Conservation (phyloP, 92 coral and sea anemone genomes). For the Bergia sp. region DNA sequence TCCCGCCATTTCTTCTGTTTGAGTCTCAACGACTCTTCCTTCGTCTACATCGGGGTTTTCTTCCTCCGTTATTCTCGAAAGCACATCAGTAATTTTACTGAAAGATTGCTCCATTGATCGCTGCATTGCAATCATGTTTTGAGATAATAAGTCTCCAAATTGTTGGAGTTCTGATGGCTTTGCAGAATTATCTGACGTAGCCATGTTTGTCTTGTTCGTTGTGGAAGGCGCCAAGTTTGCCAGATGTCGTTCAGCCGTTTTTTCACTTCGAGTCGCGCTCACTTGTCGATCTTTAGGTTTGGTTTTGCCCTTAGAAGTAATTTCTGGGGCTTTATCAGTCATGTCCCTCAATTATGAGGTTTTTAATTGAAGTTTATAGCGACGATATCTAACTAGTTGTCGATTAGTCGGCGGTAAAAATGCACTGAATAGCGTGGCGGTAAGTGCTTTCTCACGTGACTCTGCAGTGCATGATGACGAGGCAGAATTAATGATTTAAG, state of each 20-base stretch:
- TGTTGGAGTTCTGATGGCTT: slow-evolving; percentile 46
- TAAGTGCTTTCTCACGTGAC: neutral
- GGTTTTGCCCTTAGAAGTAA: slow-evolving; percentile 5
- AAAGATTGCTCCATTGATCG: slow-evolving; percentile 22
- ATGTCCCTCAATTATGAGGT: slow-evolving; percentile 32
- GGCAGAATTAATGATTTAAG: neutral
- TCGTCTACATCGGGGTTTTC: slow-evolving; percentile 6
- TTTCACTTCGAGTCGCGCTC: slow-evolving; percentile 24
- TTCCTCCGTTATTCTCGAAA: slow-evolving; percentile 5
- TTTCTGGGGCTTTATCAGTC: slow-evolving; percentile 20
- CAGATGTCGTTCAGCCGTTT: slow-evolving; percentile 10
- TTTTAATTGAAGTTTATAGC: slow-evolving; percentile 10
- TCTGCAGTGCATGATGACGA: slow-evolving; percentile 13
- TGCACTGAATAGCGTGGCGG: slow-evolving; percentile 40
- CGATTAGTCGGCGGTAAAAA: slow-evolving; percentile 40
- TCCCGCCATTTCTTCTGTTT: no score
- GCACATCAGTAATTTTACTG: slow-evolving; percentile 5
- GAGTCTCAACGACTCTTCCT: no score
- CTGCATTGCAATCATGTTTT: slow-evolving; percentile 35
- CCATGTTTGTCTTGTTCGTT: slow-evolving; percentile 21
- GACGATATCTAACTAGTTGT: slow-evolving; percentile 16
- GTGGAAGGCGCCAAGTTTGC: slow-evolving; percentile 15
- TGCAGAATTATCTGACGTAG: slow-evolving; percentile 8
- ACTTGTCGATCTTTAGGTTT: slow-evolving; percentile 13
- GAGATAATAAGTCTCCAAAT: slow-evolving; percentile 33